These are phyloP conservation scores for Periparus ater DNA, from an alignment of 2,797 vertebrate species.

Conservation along the genomic window DNA sequence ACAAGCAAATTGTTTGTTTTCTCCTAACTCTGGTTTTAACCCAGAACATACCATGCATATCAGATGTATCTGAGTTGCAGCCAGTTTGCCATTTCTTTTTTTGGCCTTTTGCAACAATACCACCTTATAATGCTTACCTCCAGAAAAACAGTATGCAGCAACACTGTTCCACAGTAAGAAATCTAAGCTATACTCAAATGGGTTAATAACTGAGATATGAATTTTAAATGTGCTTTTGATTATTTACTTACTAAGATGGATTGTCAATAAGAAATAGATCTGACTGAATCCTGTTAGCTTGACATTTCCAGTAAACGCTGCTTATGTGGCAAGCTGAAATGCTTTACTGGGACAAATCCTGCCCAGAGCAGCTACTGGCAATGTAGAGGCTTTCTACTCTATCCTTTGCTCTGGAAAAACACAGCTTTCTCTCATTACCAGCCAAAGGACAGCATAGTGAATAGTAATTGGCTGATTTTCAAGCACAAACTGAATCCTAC, in stretches of 20 bases:
- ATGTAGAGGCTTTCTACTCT: background rate
- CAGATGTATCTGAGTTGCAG: background rate
- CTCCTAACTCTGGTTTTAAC: background rate
- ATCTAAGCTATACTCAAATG: background rate
- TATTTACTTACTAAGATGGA: constrained; percentile 20
- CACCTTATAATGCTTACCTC: background rate
- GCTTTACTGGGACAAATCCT: background rate
- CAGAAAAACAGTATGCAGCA: background rate
- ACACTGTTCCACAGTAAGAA: background rate
- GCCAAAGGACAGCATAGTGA: constrained; percentile 25
- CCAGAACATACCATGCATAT: background rate
- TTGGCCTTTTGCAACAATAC: background rate
- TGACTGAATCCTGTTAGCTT: constrained; percentile 21
- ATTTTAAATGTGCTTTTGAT: constrained; percentile 6
- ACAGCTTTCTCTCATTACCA: constrained; percentile 32
- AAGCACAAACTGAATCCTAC: constrained; percentile 45
- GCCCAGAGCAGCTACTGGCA: background rate
- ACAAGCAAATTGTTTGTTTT: background rate
- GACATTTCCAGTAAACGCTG: background rate
- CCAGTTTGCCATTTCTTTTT: background rate
- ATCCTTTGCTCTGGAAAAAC: background rate
- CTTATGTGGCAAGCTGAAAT: constrained; percentile 2
- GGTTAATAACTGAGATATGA: background rate
- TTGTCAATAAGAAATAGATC: constrained; percentile 22
- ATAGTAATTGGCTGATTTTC: constrained; percentile 56